These are phyloP conservation scores for Tetraodon nigroviridis DNA, from an alignment of 2,113 vertebrate species.

Conservation along the genomic window DNA sequence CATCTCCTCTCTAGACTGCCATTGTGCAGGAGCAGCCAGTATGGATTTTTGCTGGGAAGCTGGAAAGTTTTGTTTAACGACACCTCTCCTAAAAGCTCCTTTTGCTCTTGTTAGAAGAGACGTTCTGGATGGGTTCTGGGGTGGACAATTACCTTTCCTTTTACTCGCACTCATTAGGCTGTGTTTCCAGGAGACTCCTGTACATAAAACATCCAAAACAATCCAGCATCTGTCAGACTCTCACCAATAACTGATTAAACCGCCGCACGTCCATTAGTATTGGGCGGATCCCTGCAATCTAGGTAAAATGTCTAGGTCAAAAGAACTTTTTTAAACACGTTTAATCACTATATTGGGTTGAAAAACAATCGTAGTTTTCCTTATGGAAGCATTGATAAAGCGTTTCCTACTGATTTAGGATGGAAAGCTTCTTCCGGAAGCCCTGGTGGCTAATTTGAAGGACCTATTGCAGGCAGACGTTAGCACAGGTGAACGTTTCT, in stretches of 20 bases:
- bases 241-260: too few species aligned
- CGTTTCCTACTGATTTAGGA: not conserved
- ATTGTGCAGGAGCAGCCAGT: conserved; percentile 65
- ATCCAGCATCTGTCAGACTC: too few species aligned
- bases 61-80: conserved; percentile 71
- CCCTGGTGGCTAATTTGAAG: conserved; percentile 18
- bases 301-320: not conserved
- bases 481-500: not conserved
- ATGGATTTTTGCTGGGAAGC: conserved; percentile 70
- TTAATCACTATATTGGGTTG: conserved; percentile 28
- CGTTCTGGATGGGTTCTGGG: conserved; percentile 27
- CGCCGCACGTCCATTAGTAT: too few species aligned
- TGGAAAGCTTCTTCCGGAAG: conserved; percentile 7
- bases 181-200: not conserved
- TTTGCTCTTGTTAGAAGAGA: conserved; percentile 50
- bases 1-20: conserved; percentile 52
- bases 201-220: too few species aligned
- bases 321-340: conserved; percentile 14
- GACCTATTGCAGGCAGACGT: not conserved
- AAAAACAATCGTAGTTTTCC: conserved; percentile 31
- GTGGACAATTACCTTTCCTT: conserved; percentile 34
- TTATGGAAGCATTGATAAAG: conserved; percentile 42
- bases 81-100: conserved; percentile 51
- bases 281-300: too few species aligned
- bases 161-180: not conserved